These are phyloP conservation scores for Neodiprion lecontei DNA, from an alignment of 1,140 invertebrate species.

Conservation along the genomic window DNA sequence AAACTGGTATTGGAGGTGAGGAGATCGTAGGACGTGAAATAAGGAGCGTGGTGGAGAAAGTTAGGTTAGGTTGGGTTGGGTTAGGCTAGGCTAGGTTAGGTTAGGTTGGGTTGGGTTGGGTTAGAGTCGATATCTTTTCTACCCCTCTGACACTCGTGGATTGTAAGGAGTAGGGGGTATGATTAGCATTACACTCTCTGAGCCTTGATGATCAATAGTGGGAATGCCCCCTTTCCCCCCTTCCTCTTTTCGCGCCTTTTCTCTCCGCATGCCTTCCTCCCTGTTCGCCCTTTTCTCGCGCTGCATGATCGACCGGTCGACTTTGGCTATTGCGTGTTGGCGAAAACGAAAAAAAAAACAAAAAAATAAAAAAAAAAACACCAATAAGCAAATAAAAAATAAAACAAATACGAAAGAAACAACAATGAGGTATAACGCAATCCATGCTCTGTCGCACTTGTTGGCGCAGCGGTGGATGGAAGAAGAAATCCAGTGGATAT, in stretches of 20 bases:
- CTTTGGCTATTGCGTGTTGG: slow-evolving; percentile 54
- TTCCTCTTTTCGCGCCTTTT: not conserved
- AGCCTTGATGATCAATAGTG: slow-evolving; percentile 63
- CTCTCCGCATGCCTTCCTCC: slow-evolving; percentile 50
- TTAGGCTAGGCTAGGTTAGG: not conserved
- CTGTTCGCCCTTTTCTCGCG: slow-evolving; percentile 51
- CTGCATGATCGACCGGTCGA: slow-evolving; percentile 42
- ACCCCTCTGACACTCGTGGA: slow-evolving; percentile 5
- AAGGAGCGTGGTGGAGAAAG: slow-evolving; percentile 42
- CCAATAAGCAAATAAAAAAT: no score
- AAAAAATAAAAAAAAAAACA: no score
- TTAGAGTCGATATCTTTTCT: slow-evolving; percentile 3
- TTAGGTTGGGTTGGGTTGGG: not conserved
- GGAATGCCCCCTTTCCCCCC: slow-evolving; percentile 50
- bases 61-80: slow-evolving; percentile 34
- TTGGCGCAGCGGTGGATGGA: slow-evolving; percentile 41
- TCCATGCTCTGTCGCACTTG: slow-evolving; percentile 42
- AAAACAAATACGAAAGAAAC: no score
- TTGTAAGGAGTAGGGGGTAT: slow-evolving; percentile 36
- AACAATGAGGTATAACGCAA: no score
- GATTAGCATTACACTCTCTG: slow-evolving; percentile 62
- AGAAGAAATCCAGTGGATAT: no score
- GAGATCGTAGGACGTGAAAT: slow-evolving; percentile 42
- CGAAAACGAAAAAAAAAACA: not conserved
- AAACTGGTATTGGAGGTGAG: slow-evolving; percentile 30